Percentiles rank a stretch among this genome's conserved stretches.
Conservation (phyloP, 2,113 vertebrate genomes). For the Ranitomeya imitator region DNA sequence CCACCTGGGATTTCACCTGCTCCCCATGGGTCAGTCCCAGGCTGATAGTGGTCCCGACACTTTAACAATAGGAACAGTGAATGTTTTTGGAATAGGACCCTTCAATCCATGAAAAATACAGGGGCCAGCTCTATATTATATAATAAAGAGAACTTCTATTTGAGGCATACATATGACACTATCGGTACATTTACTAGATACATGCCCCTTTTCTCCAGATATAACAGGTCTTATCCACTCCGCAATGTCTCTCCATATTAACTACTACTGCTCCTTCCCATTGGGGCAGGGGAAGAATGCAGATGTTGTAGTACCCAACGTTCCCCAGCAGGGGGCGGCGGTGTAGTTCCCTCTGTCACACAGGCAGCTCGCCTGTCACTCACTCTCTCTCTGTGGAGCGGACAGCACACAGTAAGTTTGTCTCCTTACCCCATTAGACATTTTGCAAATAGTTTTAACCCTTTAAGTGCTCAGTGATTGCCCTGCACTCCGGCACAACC, state of each 20-base stretch:
- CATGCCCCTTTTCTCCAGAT: neutral
- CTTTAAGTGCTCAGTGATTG: neutral
- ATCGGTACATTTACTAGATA: neutral
- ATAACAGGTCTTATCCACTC: neutral
- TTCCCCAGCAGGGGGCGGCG: neutral
- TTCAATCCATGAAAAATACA: too few species aligned
- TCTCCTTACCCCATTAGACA: neutral
- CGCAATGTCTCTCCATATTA: neutral
- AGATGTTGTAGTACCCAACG: neutral
- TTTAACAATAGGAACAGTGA: too few species aligned
- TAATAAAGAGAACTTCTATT: too few species aligned
- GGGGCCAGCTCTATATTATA: too few species aligned
- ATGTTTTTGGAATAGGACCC: too few species aligned
- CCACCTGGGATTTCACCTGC: too few species aligned
- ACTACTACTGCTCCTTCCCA: neutral
- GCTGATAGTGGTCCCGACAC: too few species aligned
- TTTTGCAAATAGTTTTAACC: neutral
- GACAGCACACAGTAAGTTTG: constrained; percentile 49
- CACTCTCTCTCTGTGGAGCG: constrained; percentile 34
- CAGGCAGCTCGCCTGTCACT: neutral
- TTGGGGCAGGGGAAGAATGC: neutral
- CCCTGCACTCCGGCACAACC: neutral
- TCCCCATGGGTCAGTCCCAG: too few species aligned
- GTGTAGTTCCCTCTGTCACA: neutral
- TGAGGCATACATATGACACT: too few species aligned